Evolutionary conservation across 2,888 invertebrate genomes (phyloP).

Genomic region (Sussaba pulchella): DNA sequence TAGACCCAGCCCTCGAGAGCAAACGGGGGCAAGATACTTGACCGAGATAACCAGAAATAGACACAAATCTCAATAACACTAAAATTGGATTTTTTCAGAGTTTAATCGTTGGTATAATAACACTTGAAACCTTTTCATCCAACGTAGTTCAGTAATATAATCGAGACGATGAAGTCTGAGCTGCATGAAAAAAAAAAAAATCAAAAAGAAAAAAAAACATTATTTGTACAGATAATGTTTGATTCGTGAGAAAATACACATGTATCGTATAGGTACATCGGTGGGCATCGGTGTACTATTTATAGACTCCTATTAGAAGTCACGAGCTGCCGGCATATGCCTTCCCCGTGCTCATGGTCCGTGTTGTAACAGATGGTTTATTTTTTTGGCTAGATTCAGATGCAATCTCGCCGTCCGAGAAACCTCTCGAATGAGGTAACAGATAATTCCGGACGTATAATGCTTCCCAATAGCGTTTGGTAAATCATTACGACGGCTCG

Average conservation of each 20-base stretch:
- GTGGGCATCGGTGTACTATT: constrained; percentile 80
- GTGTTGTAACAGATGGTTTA: constrained; percentile 77
- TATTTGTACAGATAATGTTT: constrained; percentile 72
- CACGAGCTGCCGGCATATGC: constrained; percentile 72
- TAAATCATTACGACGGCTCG: constrained; percentile 51
- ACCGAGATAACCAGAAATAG: constrained; percentile 67
- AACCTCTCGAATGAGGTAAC: constrained; percentile 68
- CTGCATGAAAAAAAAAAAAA: too few relatives aligned
- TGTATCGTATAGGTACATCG: constrained; percentile 80
- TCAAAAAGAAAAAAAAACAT: constrained; percentile 53
- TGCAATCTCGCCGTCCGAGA: constrained; percentile 52
- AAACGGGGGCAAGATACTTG: constrained; percentile 46
- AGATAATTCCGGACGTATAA: constrained; percentile 68
- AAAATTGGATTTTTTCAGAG: constrained; percentile 61
- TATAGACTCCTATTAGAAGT: constrained; percentile 82
- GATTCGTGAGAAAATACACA: constrained; percentile 77
- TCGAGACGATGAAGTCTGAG: not conserved
- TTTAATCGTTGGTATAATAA: constrained; percentile 18
- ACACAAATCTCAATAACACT: constrained; percentile 69
- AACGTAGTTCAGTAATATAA: not conserved
- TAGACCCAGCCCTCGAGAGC: constrained; percentile 24
- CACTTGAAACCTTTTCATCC: not conserved
- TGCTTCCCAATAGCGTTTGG: constrained; percentile 30
- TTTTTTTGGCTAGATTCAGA: constrained; percentile 69
- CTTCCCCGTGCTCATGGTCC: constrained; percentile 74